A percentile compares a stretch with the other conserved stretches of the same genome.
phyloP scores from a whole-genome alignment of 2,797 vertebrate species.

The Pyrrhura leucotis region DNA sequence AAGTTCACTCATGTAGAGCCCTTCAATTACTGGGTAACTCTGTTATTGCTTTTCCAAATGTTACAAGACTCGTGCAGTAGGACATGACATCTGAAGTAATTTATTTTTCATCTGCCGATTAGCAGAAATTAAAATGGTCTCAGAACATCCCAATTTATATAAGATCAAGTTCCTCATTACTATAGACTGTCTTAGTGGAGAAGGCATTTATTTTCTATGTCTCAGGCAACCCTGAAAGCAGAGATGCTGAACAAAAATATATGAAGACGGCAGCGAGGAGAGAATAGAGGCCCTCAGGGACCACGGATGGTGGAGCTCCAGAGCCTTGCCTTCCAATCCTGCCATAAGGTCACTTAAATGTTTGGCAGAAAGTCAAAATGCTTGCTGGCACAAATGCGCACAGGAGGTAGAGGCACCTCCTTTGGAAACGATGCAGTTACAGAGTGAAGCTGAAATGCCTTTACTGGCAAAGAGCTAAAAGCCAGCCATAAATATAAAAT shows the following conservation, averaged over 20 bases:
- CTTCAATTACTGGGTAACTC: conserved; percentile 59
- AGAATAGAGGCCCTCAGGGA: neutral
- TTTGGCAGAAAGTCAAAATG: conserved; percentile 23
- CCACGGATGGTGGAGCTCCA: neutral
- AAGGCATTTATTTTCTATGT: neutral
- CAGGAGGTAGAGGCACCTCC: neutral
- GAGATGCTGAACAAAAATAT: neutral
- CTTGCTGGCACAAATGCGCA: neutral
- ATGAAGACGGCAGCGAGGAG: neutral
- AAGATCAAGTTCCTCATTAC: conserved; percentile 51
- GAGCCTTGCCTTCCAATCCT: neutral
- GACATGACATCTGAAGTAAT: conserved; percentile 59
- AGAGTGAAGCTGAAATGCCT: neutral
- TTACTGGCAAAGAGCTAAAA: conserved; percentile 4
- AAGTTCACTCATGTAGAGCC: conserved; percentile 66
- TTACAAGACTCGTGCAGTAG: neutral
- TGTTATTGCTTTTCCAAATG: neutral
- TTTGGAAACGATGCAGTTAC: neutral
- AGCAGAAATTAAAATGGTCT: conserved; percentile 62
- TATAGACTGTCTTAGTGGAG: neutral
- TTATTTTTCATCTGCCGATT: conserved; percentile 61
- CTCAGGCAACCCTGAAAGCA: neutral
- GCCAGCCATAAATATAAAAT: neutral
- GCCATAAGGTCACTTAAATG: conserved; percentile 40
- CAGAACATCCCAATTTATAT: conserved; percentile 31